A percentile compares a stretch with the other conserved stretches of the same genome.
Conservation (phyloP, 2,888 invertebrate species). For the Tortrix viridana region DNA sequence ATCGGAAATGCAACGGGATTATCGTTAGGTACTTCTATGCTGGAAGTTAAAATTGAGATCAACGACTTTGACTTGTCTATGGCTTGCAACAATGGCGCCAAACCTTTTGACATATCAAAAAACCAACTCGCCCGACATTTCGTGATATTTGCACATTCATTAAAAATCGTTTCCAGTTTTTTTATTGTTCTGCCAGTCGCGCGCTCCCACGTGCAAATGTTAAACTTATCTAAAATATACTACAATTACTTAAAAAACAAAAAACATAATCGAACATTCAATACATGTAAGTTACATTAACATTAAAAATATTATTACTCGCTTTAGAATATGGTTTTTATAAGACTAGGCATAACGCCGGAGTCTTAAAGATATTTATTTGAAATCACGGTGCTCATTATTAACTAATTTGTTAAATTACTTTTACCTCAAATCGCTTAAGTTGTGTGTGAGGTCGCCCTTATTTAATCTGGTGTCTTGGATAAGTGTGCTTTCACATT, state of each 20-base stretch:
- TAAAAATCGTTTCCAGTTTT: background rate
- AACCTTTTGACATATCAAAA: too few species aligned
- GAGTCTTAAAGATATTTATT: slow-evolving; percentile 37
- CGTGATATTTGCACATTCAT: too few species aligned
- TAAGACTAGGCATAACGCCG: slow-evolving; percentile 35
- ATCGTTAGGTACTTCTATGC: too few species aligned
- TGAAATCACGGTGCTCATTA: slow-evolving; percentile 38
- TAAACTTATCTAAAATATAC: slow-evolving; percentile 36
- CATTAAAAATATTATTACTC: slow-evolving; percentile 39
- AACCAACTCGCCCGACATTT: too few species aligned
- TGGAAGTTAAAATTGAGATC: too few species aligned
- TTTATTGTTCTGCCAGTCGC: background rate
- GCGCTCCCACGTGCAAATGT: slow-evolving; percentile 19
- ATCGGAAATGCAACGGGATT: too few species aligned
- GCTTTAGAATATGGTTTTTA: slow-evolving; percentile 38
- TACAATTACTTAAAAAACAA: slow-evolving; percentile 33
- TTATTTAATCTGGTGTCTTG: background rate
- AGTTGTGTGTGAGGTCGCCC: slow-evolving; percentile 33
- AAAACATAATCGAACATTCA: slow-evolving; percentile 25
- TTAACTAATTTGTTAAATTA: slow-evolving; percentile 27
- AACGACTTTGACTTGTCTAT: too few species aligned
- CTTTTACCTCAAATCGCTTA: slow-evolving; percentile 29
- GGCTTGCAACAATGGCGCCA: too few species aligned
- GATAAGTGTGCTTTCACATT: background rate
- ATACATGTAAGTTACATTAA: slow-evolving; percentile 37